phyloP scores from a whole-genome alignment of 2,797 vertebrate species.

The Adrianichthys oophorus region DNA sequence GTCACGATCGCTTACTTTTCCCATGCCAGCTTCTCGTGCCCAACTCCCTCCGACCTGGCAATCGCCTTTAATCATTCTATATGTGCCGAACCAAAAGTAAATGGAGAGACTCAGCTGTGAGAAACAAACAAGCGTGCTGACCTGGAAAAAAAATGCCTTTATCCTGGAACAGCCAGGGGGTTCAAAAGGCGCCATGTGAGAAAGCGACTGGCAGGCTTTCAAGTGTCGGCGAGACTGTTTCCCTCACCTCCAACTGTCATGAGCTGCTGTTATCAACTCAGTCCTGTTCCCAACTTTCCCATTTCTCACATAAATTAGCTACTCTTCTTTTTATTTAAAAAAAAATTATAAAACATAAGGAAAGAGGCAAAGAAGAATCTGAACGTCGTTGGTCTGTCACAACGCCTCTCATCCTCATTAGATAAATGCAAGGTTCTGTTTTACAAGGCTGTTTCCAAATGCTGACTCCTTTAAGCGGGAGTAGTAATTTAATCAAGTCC shows the following conservation, averaged over 20 bases:
- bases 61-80: slow-evolving; percentile 52
- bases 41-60: slow-evolving; percentile 35
- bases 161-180: slow-evolving; percentile 35
- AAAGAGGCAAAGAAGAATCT: slow-evolving; percentile 29
- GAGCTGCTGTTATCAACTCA: slow-evolving; percentile 16
- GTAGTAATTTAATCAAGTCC: slow-evolving; percentile 71
- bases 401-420: slow-evolving; percentile 33
- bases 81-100: slow-evolving; percentile 37
- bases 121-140: slow-evolving; percentile 63
- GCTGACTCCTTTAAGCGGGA: slow-evolving; percentile 34
- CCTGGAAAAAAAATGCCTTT: slow-evolving; percentile 69
- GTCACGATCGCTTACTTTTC: slow-evolving; percentile 36
- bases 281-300: not conserved
- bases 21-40: slow-evolving; percentile 36
- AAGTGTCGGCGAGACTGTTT: slow-evolving; percentile 19
- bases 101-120: slow-evolving; percentile 58
- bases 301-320: too few relatives aligned
- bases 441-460: slow-evolving; percentile 27
- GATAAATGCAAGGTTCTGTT: slow-evolving; percentile 24
- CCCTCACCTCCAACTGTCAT: slow-evolving; percentile 13
- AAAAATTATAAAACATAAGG: slow-evolving; percentile 12
- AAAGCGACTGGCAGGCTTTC: slow-evolving; percentile 21
- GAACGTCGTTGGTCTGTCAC: slow-evolving; percentile 38
- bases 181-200: slow-evolving; percentile 43
- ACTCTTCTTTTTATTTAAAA: too few relatives aligned